Conservation (phyloP, 2,113 vertebrate genomes). For the Paedocypris sp. region DNA sequence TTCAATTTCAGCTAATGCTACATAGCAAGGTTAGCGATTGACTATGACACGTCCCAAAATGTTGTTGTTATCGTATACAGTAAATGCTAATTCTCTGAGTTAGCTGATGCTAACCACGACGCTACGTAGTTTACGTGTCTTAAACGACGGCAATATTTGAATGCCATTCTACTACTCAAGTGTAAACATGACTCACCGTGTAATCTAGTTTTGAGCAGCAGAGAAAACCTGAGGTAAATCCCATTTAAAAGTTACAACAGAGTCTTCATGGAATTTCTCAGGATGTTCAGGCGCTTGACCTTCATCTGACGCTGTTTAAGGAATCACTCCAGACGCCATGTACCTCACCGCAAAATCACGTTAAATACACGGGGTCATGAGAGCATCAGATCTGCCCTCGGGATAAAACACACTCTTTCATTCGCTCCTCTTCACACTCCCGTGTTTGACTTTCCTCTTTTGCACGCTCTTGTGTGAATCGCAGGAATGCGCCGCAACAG, state of each 20-base stretch:
- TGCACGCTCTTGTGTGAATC: background rate
- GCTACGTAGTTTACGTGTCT: too few species aligned
- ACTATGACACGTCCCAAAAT: too few species aligned
- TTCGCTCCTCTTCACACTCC: background rate
- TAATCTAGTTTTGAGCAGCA: background rate
- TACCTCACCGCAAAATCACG: background rate
- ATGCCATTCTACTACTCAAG: background rate
- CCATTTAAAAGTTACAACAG: background rate
- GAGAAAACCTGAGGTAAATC: too few species aligned
- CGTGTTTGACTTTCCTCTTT: background rate
- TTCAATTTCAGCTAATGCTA: conserved; percentile 66
- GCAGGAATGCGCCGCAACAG: conserved; percentile 5
- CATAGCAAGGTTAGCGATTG: background rate
- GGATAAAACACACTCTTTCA: background rate
- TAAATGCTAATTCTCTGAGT: too few species aligned
- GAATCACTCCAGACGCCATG: background rate
- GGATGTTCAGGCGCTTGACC: background rate
- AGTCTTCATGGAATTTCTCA: background rate
- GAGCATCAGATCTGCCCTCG: background rate
- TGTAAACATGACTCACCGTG: too few species aligned
- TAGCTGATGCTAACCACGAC: too few species aligned
- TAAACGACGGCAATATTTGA: too few species aligned
- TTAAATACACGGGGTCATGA: background rate
- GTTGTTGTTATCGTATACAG: too few species aligned
- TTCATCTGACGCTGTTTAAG: background rate